phyloP scores from a whole-genome alignment of 2,113 vertebrate genomes.

The Dasyornis broadbenti region DNA sequence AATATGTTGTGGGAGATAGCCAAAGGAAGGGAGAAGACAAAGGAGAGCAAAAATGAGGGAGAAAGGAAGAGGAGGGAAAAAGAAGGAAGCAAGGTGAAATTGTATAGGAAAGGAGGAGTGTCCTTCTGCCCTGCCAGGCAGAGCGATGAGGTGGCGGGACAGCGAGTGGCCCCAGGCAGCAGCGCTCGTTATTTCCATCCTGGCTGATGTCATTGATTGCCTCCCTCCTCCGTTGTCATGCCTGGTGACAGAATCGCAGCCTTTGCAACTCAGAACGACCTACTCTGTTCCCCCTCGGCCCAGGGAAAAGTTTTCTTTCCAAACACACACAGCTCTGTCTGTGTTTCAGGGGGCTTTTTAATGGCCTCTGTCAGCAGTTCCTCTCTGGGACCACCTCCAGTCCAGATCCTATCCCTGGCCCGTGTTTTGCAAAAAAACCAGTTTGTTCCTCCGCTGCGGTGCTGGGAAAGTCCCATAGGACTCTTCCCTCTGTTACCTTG shows the following conservation, averaged over 20 bases:
- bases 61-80: neutral
- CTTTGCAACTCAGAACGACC: neutral
- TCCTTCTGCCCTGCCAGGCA: constrained; percentile 13
- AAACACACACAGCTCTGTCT: rapidly evolving
- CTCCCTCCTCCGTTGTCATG: neutral
- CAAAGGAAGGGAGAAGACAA: neutral
- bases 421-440: neutral
- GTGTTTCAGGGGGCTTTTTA: neutral
- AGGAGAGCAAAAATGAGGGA: neutral
- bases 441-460: neutral
- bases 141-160: constrained; percentile 1
- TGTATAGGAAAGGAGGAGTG: neutral
- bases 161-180: constrained; percentile 11
- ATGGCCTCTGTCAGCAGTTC: neutral
- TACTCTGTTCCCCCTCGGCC: neutral
- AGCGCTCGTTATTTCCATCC: constrained; percentile 55
- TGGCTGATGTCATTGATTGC: constrained; percentile 50
- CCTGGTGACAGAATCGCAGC: neutral
- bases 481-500: neutral
- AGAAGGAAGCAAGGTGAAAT: neutral
- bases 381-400: neutral
- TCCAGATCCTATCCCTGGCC: neutral
- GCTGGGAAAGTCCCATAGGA: neutral
- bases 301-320: neutral
- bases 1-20: neutral